Percentiles rank a stretch among this genome's conserved stretches.
Evolutionary conservation across 2,113 vertebrate genomes (phyloP).

Genomic region (Hylia prasina): DNA sequence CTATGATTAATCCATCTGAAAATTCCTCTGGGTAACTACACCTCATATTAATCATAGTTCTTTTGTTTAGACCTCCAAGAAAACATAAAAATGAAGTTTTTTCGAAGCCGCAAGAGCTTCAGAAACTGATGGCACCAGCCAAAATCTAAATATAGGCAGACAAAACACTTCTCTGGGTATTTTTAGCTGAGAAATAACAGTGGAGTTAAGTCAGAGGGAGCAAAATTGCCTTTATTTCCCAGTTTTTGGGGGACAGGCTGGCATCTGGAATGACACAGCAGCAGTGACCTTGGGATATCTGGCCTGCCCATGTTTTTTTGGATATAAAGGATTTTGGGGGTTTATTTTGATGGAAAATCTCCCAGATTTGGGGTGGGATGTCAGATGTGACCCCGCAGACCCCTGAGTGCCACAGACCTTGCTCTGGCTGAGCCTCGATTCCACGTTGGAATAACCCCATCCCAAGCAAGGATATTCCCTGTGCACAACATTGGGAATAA

Average conservation of each 20-base stretch:
- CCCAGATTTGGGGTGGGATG: not conserved
- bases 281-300: not conserved
- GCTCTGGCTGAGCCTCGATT: not conserved
- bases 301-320: not conserved
- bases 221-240: not conserved
- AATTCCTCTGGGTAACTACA: not conserved
- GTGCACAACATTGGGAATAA: not conserved
- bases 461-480: not conserved
- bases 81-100: slow-evolving; percentile 1
- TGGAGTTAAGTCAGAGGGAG: not conserved
- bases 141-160: slow-evolving; percentile 67
- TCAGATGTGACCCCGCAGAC: not conserved
- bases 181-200: slow-evolving; percentile 54
- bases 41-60: not conserved
- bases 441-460: not conserved
- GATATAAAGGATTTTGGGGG: not conserved
- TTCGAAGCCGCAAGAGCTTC: slow-evolving; percentile 38
- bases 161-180: slow-evolving; percentile 64
- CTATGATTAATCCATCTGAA: not conserved
- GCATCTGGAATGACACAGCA: too few relatives aligned
- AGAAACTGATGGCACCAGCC: slow-evolving; percentile 56
- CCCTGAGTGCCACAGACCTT: fast-evolving
- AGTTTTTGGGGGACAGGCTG: not conserved
- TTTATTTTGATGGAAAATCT: not conserved
- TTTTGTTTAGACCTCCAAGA: not conserved